A percentile compares a stretch with the other conserved stretches of the same genome.
Evolutionary conservation across 2,113 vertebrate species (phyloP).

Genomic region (Sylvia atricapilla): DNA sequence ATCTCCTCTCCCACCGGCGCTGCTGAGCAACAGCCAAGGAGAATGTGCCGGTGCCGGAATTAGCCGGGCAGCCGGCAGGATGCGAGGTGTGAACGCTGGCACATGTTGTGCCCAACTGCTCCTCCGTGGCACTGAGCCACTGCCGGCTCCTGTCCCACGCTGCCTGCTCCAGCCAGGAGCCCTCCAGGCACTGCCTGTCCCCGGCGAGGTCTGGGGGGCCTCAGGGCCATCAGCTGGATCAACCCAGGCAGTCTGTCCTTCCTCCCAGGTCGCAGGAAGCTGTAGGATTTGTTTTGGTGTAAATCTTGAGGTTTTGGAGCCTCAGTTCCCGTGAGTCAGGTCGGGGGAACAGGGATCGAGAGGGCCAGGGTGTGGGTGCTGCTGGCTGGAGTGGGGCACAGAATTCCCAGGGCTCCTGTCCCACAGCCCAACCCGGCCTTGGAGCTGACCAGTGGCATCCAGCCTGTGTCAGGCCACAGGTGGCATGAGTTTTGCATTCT

Average conservation of each 20-base stretch:
- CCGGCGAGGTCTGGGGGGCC: neutral
- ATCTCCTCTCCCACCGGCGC: neutral
- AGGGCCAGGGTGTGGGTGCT: neutral
- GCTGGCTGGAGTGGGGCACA: neutral
- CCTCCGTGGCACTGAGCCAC: neutral
- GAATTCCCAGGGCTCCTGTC: fast-evolving
- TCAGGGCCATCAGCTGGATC: neutral
- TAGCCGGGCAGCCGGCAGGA: neutral
- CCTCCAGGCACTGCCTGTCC: neutral
- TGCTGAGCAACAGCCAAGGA: neutral
- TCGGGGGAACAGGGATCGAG: fast-evolving
- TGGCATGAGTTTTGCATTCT: neutral
- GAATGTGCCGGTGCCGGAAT: neutral
- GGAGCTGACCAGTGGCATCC: neutral
- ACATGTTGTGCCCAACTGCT: constrained; percentile 34
- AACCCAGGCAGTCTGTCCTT: neutral
- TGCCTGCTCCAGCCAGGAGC: fast-evolving
- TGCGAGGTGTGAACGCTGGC: neutral
- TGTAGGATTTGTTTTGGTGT: neutral
- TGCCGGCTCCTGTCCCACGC: neutral
- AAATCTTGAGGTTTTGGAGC: neutral
- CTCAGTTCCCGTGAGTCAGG: fast-evolving
- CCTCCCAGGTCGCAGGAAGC: fast-evolving
- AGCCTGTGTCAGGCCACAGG: neutral
- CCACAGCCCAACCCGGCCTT: fast-evolving